phyloP scores from a whole-genome alignment of 2,797 vertebrate genomes.

The Discoglossus pictus region DNA sequence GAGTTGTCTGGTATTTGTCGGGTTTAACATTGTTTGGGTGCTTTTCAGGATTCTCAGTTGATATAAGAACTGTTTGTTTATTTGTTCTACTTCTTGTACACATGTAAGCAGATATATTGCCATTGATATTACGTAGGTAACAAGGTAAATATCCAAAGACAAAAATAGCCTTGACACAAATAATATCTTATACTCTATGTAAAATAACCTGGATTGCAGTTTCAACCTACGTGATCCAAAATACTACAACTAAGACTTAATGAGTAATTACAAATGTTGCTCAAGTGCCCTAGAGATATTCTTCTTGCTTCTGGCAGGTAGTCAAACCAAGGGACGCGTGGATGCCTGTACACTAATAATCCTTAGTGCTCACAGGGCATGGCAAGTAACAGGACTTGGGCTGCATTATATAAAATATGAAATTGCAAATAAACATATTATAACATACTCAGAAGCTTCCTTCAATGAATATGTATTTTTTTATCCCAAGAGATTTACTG shows the following conservation, averaged over 20 bases:
- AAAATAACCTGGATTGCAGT: conserved; percentile 13
- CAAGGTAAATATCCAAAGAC: conserved; percentile 7
- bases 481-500: background rate
- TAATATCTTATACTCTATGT: conserved; percentile 3
- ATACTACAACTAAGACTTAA: background rate
- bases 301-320: conserved; percentile 22
- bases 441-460: background rate
- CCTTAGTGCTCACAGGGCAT: background rate
- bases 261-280: conserved; percentile 1
- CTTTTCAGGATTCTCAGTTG: background rate
- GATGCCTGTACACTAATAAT: conserved; percentile 3
- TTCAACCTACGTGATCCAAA: conserved; percentile 10
- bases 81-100: conserved; percentile 1
- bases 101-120: too few species aligned
- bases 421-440: conserved; percentile 4
- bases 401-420: background rate
- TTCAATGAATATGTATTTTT: too few species aligned
- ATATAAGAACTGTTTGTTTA: background rate
- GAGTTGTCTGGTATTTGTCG: conserved; percentile 9
- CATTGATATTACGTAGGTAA: background rate
- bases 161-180: conserved; percentile 9
- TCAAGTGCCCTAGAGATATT: background rate
- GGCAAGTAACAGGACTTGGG: conserved; percentile 1
- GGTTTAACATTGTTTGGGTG: background rate
- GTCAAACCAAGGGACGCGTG: conserved; percentile 9